Evolutionary conservation across 2,888 invertebrate species (phyloP), one percentile per base, ranked within the genome.

Genomic region (Camptogramma bilineatum): DNA sequence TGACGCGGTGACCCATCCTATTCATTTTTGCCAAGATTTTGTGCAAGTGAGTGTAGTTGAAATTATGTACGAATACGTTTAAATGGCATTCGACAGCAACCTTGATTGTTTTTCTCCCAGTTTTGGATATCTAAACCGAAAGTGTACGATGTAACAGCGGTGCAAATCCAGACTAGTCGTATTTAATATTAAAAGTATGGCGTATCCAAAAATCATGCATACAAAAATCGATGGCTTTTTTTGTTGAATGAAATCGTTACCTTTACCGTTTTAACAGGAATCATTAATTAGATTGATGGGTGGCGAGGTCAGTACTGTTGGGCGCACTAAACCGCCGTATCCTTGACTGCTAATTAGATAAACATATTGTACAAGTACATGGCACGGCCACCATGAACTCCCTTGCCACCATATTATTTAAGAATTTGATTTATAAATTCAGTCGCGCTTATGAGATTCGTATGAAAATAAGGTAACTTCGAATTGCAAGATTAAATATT

Each of bases 371-470:
- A 18, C 44, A 42, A 47, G 9, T 13, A 24, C 19, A n/a, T 10
- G 5, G 19, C 31, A 55, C 60, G 53, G 53, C 10, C 34, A 54
- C 53, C 57, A 62, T 66, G 50, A 54, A 19, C 46, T 39, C 17
- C 44, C 56, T 52, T 39, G 46, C 55, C 51, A 59, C 34, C 48
- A 52, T 46, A 18, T 47, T 31, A 34, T 19, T 16, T 17, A 47
- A 47, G 28, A 50, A 24, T 50, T 34, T 50, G 44, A 57, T 39
- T 39, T 53, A 31, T 28, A 62, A 54, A 66, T 54, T 57, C 19
- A 54, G 51, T 57, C 51, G 51, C 2, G 54, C 52, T 42, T 62
- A 63, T 72, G 72, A 72, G 72, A 72, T 72, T 72, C 71, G 59
- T 66, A 58, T 55, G 58, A 62, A 69, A 60, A 59, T n/a, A 64